phyloP scores from a whole-genome alignment of 2,888 invertebrate species.

The Nezara viridula region DNA sequence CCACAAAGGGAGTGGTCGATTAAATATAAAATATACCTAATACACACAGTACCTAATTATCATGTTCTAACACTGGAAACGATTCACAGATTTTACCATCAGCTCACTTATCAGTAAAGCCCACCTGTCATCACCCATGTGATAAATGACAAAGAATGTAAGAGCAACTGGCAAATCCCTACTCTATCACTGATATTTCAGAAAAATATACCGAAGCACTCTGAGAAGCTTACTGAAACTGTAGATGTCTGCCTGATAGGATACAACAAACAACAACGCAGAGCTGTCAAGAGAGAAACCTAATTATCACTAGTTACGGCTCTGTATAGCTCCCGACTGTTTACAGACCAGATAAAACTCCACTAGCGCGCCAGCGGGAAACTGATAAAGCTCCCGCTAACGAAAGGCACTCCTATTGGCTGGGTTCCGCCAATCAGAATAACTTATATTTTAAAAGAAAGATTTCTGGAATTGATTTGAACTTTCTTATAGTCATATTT shows the following conservation, averaged over 20 bases:
- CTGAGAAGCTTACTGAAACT: neutral
- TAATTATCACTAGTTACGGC: constrained; percentile 50
- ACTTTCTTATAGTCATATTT: neutral
- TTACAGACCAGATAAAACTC: constrained; percentile 63
- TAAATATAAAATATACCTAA: constrained; percentile 20
- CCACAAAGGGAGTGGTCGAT: constrained; percentile 52
- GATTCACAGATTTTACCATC: neutral
- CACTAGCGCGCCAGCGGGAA: constrained; percentile 62
- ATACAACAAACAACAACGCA: constrained; percentile 43
- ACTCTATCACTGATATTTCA: neutral
- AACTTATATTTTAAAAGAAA: neutral
- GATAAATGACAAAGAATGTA: constrained; percentile 51
- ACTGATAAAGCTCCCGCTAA: neutral
- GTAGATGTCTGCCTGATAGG: neutral
- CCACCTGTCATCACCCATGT: constrained; percentile 58
- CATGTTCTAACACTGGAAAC: constrained; percentile 23
- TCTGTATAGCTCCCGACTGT: constrained; percentile 52
- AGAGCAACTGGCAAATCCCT: constrained; percentile 6
- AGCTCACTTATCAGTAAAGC: constrained; percentile 27
- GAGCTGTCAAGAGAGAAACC: constrained; percentile 53
- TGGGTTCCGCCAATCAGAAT: neutral
- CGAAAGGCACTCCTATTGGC: neutral
- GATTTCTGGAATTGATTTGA: neutral
- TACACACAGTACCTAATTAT: constrained; percentile 31
- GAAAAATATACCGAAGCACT: constrained; percentile 35